A percentile compares a stretch with the other conserved stretches of the same genome.
These are phyloP conservation scores for Amphipoea lucens DNA, from an alignment of 2,888 invertebrate genomes.

Conservation along the genomic window DNA sequence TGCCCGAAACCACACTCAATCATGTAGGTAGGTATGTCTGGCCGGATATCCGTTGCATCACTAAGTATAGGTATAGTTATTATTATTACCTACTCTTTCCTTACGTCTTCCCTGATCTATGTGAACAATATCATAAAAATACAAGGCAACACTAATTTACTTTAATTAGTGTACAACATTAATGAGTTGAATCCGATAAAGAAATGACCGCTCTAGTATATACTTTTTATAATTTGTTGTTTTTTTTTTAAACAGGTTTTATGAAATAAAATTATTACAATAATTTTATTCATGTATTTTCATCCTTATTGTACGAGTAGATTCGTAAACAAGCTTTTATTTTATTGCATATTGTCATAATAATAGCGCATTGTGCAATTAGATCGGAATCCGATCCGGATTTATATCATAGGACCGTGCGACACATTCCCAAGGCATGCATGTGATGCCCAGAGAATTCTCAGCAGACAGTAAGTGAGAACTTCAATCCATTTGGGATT, in stretches of 20 bases:
- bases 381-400: background rate
- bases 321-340: background rate
- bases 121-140: background rate
- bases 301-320: background rate
- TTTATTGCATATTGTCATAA: background rate
- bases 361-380: background rate
- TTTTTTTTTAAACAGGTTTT: background rate
- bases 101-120: background rate
- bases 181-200: background rate
- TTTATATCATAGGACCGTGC: background rate
- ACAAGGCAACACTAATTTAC: background rate
- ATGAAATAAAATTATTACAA: background rate
- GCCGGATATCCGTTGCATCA: background rate
- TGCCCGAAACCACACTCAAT: background rate
- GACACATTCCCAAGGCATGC: background rate
- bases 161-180: too few species aligned
- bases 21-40: background rate
- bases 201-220: background rate
- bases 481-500: background rate
- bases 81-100: background rate
- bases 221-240: background rate
- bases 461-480: background rate
- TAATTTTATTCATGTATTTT: background rate
- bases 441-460: background rate
- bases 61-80: background rate